Evolutionary conservation across 2,888 invertebrate genomes (phyloP), one percentile per base, ranked within the genome.

Genomic region (Spodoptera picta): DNA sequence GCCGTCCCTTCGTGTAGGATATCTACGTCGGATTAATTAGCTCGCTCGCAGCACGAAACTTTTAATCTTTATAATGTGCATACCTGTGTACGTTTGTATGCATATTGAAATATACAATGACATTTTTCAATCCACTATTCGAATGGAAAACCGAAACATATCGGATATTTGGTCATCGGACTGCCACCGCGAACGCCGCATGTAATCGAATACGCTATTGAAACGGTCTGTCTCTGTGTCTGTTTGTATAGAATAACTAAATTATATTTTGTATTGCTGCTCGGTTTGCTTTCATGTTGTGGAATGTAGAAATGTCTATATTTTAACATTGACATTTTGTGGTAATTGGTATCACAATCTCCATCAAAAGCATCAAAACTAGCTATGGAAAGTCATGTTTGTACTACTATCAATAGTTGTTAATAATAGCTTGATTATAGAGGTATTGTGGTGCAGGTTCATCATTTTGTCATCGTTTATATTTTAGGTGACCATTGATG

Each of bases 21-120:
- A 85, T 83, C 82, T 83, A 77, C 81, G 84, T 78, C 81, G 84
- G 86, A 87, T 89, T 91, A 91, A 92, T 91, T 91, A 92, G 87
- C 86, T 83, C 74, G 83, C 78, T 83, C 67, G 79, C 81, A 79
- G 83, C 80, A 82, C 86, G 80, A 83, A 88, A 87, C 67, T 89
- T 89, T 88, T 88, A 87, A 90, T 90, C 85, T 89, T 85, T 83
- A 83, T 88, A 87, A 89, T 87, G 87, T 67, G 60, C 69, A 61
- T 77, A 76, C 68, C 71, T 79, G 71, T 66, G 54, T 52, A 49
- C 46, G 9, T 48, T 78, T 68, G 48, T 66, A 57, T 64, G 49
- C 59, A 58, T 70, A 57, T 49, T 24, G 46, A 51, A 73, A 72
- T 60, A 62, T 59, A 71, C 64, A 71, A 65, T 65, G 68, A 81